Conservation (phyloP, 2,113 vertebrate species). For the Cichladusa arquata region DNA sequence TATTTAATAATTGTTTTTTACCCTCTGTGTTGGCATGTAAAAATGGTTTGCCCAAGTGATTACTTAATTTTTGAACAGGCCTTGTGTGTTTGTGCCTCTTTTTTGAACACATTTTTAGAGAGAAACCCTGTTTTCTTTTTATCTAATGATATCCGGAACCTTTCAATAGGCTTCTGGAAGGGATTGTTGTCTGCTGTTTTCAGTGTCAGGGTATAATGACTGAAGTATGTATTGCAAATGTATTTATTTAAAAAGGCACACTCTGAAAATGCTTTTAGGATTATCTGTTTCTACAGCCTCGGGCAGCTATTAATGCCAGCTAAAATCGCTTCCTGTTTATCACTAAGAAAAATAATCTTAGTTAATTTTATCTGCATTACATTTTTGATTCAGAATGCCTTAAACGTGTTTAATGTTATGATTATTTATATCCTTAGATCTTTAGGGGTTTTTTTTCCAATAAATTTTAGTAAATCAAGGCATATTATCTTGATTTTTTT, state of each 20-base stretch:
- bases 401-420: neutral
- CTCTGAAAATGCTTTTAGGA: neutral
- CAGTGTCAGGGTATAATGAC: neutral
- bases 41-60: neutral
- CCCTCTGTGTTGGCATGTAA: neutral
- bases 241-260: neutral
- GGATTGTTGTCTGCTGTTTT: neutral
- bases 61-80: neutral
- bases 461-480: neutral
- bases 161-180: neutral
- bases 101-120: neutral
- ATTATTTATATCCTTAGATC: neutral
- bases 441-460: rapidly evolving
- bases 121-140: neutral
- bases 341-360: neutral
- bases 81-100: neutral
- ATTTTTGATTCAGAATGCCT: neutral
- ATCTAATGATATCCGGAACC: neutral
- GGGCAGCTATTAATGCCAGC: neutral
- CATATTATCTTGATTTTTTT: neutral
- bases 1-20: neutral
- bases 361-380: neutral
- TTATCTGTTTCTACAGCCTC: neutral
- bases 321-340: conserved; percentile 38
- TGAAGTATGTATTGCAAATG: neutral